phyloP scores from a whole-genome alignment of 2,888 invertebrate species.

The Coronaproctus castanopsis region DNA sequence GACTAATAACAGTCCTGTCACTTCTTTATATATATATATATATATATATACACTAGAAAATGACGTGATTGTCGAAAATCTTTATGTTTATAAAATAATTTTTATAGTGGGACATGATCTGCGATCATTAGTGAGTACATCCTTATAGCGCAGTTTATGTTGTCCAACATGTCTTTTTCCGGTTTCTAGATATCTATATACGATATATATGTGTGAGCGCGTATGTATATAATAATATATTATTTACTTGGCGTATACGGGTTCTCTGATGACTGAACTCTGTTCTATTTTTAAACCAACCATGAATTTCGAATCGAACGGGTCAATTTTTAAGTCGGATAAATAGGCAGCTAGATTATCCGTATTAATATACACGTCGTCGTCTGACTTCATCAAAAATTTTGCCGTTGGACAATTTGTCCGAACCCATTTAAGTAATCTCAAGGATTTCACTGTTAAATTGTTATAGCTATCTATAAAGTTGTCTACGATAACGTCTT shows the following conservation, averaged over 20 bases:
- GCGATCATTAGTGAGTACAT: too few species aligned
- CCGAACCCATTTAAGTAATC: slow-evolving; percentile 63
- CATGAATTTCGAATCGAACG: neutral
- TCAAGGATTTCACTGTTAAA: slow-evolving; percentile 62
- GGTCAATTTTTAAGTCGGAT: slow-evolving; percentile 11
- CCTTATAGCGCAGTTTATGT: too few species aligned
- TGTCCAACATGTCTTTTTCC: too few species aligned
- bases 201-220: too few species aligned
- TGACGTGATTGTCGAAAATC: too few species aligned
- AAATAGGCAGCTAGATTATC: slow-evolving; percentile 34
- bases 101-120: too few species aligned
- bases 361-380: slow-evolving; percentile 67
- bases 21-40: too few species aligned
- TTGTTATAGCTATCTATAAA: slow-evolving; percentile 64
- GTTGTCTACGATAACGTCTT: slow-evolving; percentile 10
- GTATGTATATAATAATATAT: too few species aligned
- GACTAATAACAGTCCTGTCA: too few species aligned
- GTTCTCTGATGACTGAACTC: neutral
- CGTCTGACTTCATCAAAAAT: slow-evolving; percentile 66
- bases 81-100: too few species aligned
- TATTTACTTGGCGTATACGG: neutral
- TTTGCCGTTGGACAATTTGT: slow-evolving; percentile 39
- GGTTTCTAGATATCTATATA: too few species aligned
- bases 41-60: too few species aligned
- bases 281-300: neutral